phyloP scores from a whole-genome alignment of 2,797 vertebrate genomes.

The Acridotheres tristis region DNA sequence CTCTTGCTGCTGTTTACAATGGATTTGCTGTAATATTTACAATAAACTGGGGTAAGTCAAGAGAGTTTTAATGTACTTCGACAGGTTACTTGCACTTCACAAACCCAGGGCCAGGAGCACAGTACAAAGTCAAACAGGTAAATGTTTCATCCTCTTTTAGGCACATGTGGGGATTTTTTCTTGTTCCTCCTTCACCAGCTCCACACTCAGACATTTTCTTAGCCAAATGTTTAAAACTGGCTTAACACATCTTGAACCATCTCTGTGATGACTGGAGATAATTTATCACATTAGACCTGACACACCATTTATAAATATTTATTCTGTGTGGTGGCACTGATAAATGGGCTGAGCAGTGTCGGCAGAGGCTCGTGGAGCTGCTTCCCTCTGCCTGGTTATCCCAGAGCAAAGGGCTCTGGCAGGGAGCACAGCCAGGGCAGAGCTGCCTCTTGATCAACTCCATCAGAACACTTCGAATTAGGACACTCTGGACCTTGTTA shows the following conservation, averaged over 20 bases:
- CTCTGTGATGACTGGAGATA: constrained; percentile 41
- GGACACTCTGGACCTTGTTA: background rate
- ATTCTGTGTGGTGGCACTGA: constrained; percentile 38
- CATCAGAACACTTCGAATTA: background rate
- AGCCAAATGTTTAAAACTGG: constrained; percentile 20
- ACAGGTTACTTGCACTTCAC: constrained; percentile 43
- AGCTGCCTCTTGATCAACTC: background rate
- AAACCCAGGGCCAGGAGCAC: background rate
- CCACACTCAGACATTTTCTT: background rate
- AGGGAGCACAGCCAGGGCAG: background rate
- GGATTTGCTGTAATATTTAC: constrained; percentile 87
- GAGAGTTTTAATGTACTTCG: constrained; percentile 65
- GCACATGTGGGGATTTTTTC: background rate
- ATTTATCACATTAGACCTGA: constrained; percentile 63
- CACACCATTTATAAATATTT: constrained; percentile 70
- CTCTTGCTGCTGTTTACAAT: constrained; percentile 81
- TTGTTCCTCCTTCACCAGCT: background rate
- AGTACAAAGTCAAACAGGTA: background rate
- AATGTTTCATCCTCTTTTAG: background rate
- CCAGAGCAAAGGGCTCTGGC: background rate
- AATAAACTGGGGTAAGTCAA: constrained; percentile 74
- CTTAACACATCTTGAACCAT: constrained; percentile 44
- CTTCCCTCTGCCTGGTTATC: background rate
- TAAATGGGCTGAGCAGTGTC: constrained; percentile 16
- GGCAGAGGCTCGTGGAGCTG: accelerated